These are phyloP conservation scores for Orientallactaga sibirica DNA, from an alignment of 2,797 vertebrate genomes.

Conservation along the genomic window DNA sequence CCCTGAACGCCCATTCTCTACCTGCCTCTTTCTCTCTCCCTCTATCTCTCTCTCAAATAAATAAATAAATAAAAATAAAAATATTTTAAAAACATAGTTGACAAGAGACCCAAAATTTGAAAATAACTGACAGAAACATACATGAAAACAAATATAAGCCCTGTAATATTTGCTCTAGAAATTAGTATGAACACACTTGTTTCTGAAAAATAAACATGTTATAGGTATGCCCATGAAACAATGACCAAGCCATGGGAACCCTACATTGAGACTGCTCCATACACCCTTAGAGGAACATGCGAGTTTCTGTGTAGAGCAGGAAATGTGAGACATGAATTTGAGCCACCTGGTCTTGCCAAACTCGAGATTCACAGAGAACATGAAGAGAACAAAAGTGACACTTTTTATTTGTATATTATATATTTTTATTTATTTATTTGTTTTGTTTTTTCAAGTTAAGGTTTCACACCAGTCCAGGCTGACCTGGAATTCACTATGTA, in stretches of 20 bases:
- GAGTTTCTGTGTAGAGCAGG: neutral
- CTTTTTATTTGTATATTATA: too few relatives aligned
- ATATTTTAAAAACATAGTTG: neutral
- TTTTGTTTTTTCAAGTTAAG: too few relatives aligned
- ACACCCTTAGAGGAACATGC: neutral
- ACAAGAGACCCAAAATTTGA: neutral
- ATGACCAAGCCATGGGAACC: neutral
- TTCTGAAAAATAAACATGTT: neutral
- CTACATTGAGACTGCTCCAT: neutral
- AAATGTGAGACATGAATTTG: neutral
- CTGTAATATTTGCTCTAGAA: neutral
- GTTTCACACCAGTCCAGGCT: too few relatives aligned
- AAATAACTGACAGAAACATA: neutral
- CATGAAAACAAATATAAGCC: neutral
- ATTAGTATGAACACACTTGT: neutral
- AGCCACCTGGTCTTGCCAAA: neutral
- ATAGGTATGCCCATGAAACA: neutral
- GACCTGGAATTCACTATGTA: too few relatives aligned
- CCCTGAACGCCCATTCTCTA: too few relatives aligned
- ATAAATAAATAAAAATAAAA: too few relatives aligned
- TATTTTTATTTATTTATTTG: too few relatives aligned
- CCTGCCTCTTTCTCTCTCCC: too few relatives aligned
- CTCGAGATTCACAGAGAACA: too few relatives aligned
- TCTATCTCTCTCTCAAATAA: too few relatives aligned
- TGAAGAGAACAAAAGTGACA: neutral